These are phyloP conservation scores for Takifugu flavidus DNA, from an alignment of 2,113 vertebrate genomes.

Conservation along the genomic window DNA sequence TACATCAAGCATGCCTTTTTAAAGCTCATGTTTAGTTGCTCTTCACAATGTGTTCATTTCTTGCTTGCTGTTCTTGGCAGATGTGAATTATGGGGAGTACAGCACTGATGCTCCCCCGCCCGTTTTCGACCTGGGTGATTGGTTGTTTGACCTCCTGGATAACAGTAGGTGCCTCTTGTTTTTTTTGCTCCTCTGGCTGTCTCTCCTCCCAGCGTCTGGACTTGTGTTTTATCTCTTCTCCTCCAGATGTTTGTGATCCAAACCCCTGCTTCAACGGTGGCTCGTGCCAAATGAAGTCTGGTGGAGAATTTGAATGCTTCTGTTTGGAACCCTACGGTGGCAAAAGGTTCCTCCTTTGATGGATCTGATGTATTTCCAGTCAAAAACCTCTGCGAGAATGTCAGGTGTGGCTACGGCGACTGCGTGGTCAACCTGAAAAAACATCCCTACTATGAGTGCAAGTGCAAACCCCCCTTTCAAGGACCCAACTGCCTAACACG, in stretches of 20 bases:
- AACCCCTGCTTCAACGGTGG: conserved; percentile 27
- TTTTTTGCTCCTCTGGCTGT: neutral
- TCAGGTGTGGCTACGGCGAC: conserved; percentile 56
- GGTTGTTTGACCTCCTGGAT: conserved; percentile 2
- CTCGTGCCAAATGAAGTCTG: neutral
- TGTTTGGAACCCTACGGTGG: conserved; percentile 26
- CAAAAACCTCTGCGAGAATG: conserved; percentile 50
- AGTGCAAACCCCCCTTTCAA: conserved; percentile 48
- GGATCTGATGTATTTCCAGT: conserved; percentile 36
- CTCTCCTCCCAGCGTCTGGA: neutral
- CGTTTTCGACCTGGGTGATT: accelerated
- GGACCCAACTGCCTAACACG: conserved; percentile 60
- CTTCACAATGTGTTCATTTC: neutral
- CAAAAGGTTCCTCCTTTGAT: neutral
- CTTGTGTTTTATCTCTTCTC: neutral
- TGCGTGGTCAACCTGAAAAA: conserved; percentile 41
- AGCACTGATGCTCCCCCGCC: accelerated
- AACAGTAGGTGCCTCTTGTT: conserved; percentile 11
- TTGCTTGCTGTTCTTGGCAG: conserved; percentile 7
- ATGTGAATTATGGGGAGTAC: neutral
- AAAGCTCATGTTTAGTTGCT: neutral
- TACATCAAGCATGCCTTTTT: neutral
- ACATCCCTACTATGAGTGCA: conserved; percentile 60
- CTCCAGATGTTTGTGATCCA: conserved; percentile 23
- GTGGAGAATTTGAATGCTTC: neutral